These are phyloP conservation scores for Rhopalosiphum padi DNA, from an alignment of 1,140 invertebrate species.

Conservation along the genomic window DNA sequence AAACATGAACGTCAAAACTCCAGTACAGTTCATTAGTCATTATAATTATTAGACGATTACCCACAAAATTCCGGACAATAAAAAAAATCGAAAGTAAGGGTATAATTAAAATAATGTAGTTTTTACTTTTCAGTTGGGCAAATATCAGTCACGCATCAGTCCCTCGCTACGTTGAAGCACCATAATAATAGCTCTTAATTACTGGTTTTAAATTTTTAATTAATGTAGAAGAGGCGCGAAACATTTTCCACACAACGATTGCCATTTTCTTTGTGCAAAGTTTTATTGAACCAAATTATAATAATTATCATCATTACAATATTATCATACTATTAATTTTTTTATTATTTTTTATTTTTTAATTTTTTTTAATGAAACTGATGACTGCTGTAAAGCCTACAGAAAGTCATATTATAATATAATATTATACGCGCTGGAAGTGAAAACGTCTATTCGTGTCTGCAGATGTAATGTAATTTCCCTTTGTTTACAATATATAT, in stretches of 20 bases:
- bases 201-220: neutral
- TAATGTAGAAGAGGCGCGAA: neutral
- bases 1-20: neutral
- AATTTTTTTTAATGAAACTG: neutral
- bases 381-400: neutral
- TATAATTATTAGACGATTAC: neutral
- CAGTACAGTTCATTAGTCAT: neutral
- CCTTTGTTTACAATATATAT: neutral
- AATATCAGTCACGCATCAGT: neutral
- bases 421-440: neutral
- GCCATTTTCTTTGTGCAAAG: neutral
- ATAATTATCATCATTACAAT: neutral
- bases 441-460: neutral
- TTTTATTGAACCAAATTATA: neutral
- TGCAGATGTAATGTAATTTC: neutral
- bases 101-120: conserved; percentile 8
- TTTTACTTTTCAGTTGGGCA: neutral
- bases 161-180: neutral
- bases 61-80: neutral
- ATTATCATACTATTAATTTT: neutral
- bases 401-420: neutral
- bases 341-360: no score
- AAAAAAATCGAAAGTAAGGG: neutral
- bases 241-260: neutral
- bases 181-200: neutral